Evolutionary conservation across 2,888 invertebrate genomes (phyloP), one percentile per base, ranked within the genome.

Genomic region (Conchocele bisecta): DNA sequence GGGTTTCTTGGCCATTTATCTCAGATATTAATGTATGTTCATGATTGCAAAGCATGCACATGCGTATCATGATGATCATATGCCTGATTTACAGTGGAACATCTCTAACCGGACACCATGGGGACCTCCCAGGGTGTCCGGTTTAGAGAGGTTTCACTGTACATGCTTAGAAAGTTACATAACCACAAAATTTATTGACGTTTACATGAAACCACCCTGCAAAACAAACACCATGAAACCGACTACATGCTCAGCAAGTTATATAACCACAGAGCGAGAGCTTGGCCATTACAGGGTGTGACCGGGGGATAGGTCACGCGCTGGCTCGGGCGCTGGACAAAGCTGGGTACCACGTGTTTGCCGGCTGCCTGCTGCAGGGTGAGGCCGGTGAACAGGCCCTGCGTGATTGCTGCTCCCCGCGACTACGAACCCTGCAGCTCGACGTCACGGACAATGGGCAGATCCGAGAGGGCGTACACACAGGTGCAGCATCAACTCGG

Each of bases 261-360:
- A 35, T 35, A 13, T 22, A 7, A 13, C 22, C 15, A 50, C 20
- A 15, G 26, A 20, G n/a, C 37, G 26, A 46, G 17, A 29, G 17
- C 15, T 28, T 44, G 9, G 50, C 15, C 48, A 6, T 20, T 22
- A n/a, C 75, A 88, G 88, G 88, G 33, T 88, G 88, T 83, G 88
- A 88, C 61, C 67, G 80, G 26, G 88, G 88, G 1, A 81, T 88
- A 26, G 88, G 88, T 0, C 83, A 86, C 56, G 81, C 73, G 24
- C 76, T 86, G 17, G 88, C 86, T 11, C 75, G 69, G 26, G 64
- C 73, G 1, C 78, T 88, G 15, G 88, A 88, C 72, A 53, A 60
- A 2, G 37, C 79, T 17, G 88, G 88, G 0, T 81, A 86, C 54
- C 69, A 78, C n/a, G 88, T 88, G 28, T 87, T 85, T 76, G 88